These are phyloP conservation scores for Vidua chalybeata DNA, from an alignment of 2,113 vertebrate species.

Conservation along the genomic window DNA sequence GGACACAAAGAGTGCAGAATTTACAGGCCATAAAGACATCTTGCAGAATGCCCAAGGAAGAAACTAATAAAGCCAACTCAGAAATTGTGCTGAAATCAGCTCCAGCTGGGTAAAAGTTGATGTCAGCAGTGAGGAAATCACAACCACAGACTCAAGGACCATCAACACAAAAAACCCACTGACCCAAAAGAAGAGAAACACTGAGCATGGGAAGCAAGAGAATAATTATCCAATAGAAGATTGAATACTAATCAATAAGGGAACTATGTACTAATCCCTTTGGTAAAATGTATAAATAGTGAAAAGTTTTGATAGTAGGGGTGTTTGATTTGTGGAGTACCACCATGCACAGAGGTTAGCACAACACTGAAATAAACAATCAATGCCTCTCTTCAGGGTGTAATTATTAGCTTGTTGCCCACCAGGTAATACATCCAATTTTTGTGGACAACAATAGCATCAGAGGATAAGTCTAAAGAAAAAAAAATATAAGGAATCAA, in stretches of 20 bases:
- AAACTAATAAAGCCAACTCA: neutral
- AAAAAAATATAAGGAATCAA: neutral
- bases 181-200: neutral
- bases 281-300: neutral
- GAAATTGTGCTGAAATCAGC: neutral
- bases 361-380: neutral
- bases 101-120: neutral
- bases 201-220: neutral
- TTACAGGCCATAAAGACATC: neutral
- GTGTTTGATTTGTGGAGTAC: neutral
- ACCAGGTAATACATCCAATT: accelerated
- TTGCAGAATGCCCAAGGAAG: neutral
- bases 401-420: neutral
- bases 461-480: neutral
- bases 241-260: neutral
- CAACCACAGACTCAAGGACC: neutral
- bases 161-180: neutral
- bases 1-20: neutral
- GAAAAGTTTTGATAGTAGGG: neutral
- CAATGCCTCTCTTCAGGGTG: neutral
- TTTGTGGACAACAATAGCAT: neutral
- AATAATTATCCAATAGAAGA: neutral
- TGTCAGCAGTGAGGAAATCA: neutral
- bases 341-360: neutral
- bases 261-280: neutral